Conservation (phyloP, 2,113 vertebrate species). For the Tricholaema leucomelas region DNA sequence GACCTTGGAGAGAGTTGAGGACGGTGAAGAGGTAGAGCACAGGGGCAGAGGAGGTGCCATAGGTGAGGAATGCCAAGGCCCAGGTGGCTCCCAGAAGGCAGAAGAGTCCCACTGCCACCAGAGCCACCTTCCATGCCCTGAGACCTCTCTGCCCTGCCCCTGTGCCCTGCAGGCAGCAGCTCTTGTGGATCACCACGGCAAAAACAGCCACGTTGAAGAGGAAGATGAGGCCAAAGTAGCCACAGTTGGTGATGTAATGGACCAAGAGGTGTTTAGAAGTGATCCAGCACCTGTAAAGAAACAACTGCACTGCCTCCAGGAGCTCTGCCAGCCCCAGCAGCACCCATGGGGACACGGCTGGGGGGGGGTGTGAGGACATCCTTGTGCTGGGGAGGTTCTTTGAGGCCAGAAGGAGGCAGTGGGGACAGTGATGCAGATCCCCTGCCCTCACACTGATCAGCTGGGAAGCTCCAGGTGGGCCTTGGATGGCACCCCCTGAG, state of each 20-base stretch:
- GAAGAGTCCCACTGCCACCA: constrained; percentile 77
- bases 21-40: constrained; percentile 80
- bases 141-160: neutral
- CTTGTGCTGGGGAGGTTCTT: neutral
- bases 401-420: neutral
- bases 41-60: constrained; percentile 51
- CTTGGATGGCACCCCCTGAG: too few species aligned
- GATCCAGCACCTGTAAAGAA: constrained; percentile 84
- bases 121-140: constrained; percentile 24
- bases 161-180: constrained; percentile 57
- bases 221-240: constrained; percentile 80
- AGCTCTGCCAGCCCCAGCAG: neutral
- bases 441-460: rapidly evolving
- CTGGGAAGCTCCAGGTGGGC: too few species aligned
- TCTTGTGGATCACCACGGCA: constrained; percentile 67
- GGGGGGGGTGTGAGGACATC: neutral
- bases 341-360: neutral
- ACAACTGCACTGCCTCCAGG: neutral
- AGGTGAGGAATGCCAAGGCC: constrained; percentile 77
- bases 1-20: constrained; percentile 85
- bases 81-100: constrained; percentile 83
- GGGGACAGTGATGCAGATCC: rapidly evolving
- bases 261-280: constrained; percentile 34
- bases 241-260: constrained; percentile 77
- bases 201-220: constrained; percentile 76